Conservation (phyloP, 2,888 invertebrate genomes). For the Torymus texanus region DNA sequence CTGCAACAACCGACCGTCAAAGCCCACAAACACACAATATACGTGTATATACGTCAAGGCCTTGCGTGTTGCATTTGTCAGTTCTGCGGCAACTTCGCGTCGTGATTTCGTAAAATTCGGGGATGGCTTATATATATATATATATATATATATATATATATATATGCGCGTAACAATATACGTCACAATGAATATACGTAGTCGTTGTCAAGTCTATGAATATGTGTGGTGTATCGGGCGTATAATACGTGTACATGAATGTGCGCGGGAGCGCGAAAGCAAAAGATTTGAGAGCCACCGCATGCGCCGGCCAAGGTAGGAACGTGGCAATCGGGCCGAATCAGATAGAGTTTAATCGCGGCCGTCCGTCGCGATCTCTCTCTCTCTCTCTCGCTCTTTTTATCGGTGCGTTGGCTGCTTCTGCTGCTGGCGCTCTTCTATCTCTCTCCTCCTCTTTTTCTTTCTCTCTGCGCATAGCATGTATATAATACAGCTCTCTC, state of each 20-base stretch:
- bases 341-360: constrained; percentile 26
- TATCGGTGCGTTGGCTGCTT: too few species aligned
- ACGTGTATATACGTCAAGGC: not conserved
- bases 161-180: not conserved
- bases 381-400: not conserved
- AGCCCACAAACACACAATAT: too few species aligned
- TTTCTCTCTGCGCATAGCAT: too few species aligned
- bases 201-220: too few species aligned
- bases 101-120: constrained; percentile 24
- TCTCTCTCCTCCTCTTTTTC: too few species aligned
- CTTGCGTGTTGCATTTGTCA: constrained; percentile 29
- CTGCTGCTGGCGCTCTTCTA: too few species aligned
- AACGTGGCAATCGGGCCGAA: constrained; percentile 42
- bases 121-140: not conserved
- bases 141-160: not conserved
- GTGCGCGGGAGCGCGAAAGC: too few species aligned
- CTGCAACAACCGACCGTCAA: too few species aligned
- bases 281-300: constrained; percentile 44
- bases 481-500: too few species aligned
- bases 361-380: constrained; percentile 14
- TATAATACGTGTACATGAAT: too few species aligned
- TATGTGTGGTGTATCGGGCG: too few species aligned
- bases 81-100: constrained; percentile 12
- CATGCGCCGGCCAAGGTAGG: not conserved
- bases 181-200: too few species aligned